phyloP scores from a whole-genome alignment of 1,140 invertebrate species.

The Macrobrachium rosenbergii region DNA sequence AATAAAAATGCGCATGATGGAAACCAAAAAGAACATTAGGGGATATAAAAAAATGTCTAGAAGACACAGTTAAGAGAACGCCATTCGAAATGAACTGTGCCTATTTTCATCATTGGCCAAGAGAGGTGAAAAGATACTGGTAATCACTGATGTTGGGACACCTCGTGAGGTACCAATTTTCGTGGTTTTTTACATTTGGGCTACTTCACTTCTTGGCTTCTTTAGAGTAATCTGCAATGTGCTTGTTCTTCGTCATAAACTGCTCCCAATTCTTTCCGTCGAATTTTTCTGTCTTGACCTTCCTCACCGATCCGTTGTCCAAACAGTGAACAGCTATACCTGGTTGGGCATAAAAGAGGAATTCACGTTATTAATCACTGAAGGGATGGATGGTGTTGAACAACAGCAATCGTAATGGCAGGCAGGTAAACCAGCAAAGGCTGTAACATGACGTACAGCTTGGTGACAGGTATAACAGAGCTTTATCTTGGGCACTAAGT shows the following conservation, averaged over 20 bases:
- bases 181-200: background rate
- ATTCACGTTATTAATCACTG: background rate
- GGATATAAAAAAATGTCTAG: too few species aligned
- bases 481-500: too few species aligned
- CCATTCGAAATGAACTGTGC: too few species aligned
- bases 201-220: background rate
- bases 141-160: too few species aligned
- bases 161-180: background rate
- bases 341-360: slow-evolving; percentile 57
- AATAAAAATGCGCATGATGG: too few species aligned
- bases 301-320: slow-evolving; percentile 71
- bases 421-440: too few species aligned
- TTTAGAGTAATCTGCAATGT: background rate
- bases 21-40: too few species aligned
- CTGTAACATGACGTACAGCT: too few species aligned
- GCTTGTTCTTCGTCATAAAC: slow-evolving; percentile 67
- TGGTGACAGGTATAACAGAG: too few species aligned
- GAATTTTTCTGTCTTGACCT: slow-evolving; percentile 69
- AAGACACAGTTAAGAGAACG: too few species aligned
- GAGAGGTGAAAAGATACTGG: too few species aligned
- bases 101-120: too few species aligned
- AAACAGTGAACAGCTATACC: slow-evolving; percentile 73
- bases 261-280: slow-evolving; percentile 74
- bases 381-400: background rate
- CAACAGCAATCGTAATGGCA: background rate